Evolutionary conservation across 2,113 vertebrate species (phyloP), one percentile per base, ranked within the genome.

Genomic region (Nanorana parkeri): DNA sequence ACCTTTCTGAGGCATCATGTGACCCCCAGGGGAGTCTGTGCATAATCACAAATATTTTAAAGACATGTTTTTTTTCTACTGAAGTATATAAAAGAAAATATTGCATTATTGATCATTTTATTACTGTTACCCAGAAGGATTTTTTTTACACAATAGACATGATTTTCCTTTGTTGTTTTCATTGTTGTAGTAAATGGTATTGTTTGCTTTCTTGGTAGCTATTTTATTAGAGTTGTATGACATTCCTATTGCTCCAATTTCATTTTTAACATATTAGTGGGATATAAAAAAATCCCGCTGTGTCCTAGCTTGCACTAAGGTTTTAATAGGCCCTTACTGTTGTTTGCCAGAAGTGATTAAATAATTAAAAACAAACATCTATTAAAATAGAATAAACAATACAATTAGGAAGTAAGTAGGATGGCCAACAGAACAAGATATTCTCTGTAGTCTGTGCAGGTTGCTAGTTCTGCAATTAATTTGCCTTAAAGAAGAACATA

Each of bases 51-150:
- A 60, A 41, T 68, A 56, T 79, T 78, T 58, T 67, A 54, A 68
- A 28, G 68, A 79, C 28, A 24, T 10, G n/a, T n/a, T 5, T 58
- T 56, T 24, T 19, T 78, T 68, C 55, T 79, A 10, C 26, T 58
- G 29, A 55, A 77, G 76, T 56, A 52, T 68, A 29, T 55, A 24
- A 28, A 21, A 78, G 24, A 68, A 58, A 56, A 26, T 67, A 79
- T 79, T 79, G 28, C 65, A 79, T 79, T 79, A 68, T 79, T 79
- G 52, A 79, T 79, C 51, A 79, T 79, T 68, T 66, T 67, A 67
- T 78, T 55, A 67, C 52, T 29, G n/a, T 79, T 68, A 56, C 51
- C n/a, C 13, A 67, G 32, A 67, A 29, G 15, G 17, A 24, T 67
- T 67, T 67, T 36, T 36, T n/a, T 36, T n/a, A 68, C 20, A 68